These are phyloP conservation scores for Lymantria monacha DNA, from an alignment of 2,888 invertebrate species.

Conservation along the genomic window DNA sequence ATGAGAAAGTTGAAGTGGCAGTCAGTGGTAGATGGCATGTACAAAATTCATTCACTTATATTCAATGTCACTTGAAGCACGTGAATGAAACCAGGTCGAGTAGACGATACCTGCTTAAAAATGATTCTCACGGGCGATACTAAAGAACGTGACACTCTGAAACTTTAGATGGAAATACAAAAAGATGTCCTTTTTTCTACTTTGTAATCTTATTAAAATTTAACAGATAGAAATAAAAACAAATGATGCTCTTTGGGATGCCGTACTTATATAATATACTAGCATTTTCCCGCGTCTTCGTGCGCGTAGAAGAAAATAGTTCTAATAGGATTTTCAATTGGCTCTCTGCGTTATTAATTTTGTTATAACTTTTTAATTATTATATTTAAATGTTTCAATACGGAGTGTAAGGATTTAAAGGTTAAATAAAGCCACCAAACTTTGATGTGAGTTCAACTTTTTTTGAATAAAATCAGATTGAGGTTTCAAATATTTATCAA, in stretches of 20 bases:
- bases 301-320: too few species aligned
- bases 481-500: too few species aligned
- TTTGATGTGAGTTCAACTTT: too few species aligned
- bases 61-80: constrained; percentile 41
- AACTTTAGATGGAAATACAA: constrained; percentile 2
- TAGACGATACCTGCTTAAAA: constrained; percentile 39
- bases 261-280: too few species aligned
- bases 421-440: too few species aligned
- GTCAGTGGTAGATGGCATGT: constrained; percentile 36
- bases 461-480: too few species aligned
- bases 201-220: background rate
- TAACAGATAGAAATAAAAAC: background rate
- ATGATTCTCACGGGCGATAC: constrained; percentile 28
- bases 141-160: constrained; percentile 10
- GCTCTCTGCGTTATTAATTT: too few species aligned
- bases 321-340: too few species aligned
- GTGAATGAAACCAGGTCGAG: constrained; percentile 65
- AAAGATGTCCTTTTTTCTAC: background rate
- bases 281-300: too few species aligned
- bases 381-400: too few species aligned
- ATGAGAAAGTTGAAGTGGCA: constrained; percentile 53
- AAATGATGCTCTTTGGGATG: background rate
- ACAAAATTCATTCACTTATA: constrained; percentile 57
- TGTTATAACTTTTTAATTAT: too few species aligned
- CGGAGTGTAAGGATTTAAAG: too few species aligned